phyloP scores from a whole-genome alignment of 2,797 vertebrate genomes.

The Vespertilio murinus region DNA sequence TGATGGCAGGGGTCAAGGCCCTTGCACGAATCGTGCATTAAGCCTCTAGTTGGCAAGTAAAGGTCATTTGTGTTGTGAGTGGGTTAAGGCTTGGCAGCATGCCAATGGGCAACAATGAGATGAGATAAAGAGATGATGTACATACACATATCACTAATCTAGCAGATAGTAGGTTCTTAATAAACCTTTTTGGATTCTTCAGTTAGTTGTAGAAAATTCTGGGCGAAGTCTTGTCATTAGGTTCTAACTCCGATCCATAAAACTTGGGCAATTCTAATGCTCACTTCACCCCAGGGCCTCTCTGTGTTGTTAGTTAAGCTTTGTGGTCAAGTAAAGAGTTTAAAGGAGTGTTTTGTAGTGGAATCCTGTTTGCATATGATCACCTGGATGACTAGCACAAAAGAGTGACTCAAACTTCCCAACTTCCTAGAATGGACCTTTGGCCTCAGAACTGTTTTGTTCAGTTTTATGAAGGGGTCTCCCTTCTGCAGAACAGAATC shows the following conservation, averaged over 20 bases:
- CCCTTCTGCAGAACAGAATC: constrained; percentile 79
- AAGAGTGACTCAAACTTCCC: constrained; percentile 84
- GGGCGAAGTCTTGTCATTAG: background rate
- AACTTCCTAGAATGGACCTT: constrained; percentile 90
- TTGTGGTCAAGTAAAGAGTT: background rate
- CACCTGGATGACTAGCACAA: constrained; percentile 72
- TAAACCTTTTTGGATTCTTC: background rate
- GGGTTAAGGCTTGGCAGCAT: background rate
- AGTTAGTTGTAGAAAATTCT: background rate
- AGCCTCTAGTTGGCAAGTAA: background rate
- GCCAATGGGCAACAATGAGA: background rate
- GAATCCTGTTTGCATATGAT: constrained; percentile 69
- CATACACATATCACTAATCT: accelerated
- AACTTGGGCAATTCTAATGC: background rate
- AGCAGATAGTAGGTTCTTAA: background rate
- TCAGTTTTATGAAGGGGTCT: constrained; percentile 85
- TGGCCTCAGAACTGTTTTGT: constrained; percentile 87
- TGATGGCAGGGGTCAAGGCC: too few relatives aligned
- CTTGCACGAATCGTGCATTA: too few relatives aligned
- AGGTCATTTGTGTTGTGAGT: background rate
- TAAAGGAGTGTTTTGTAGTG: constrained; percentile 11
- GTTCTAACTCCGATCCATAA: background rate
- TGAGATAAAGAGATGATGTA: background rate
- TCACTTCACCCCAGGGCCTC: background rate
- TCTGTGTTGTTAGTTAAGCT: background rate